Percentiles rank a stretch among this genome's conserved stretches.
Evolutionary conservation across 2,888 invertebrate species (phyloP).

Genomic region (Ectemnius continuus): DNA sequence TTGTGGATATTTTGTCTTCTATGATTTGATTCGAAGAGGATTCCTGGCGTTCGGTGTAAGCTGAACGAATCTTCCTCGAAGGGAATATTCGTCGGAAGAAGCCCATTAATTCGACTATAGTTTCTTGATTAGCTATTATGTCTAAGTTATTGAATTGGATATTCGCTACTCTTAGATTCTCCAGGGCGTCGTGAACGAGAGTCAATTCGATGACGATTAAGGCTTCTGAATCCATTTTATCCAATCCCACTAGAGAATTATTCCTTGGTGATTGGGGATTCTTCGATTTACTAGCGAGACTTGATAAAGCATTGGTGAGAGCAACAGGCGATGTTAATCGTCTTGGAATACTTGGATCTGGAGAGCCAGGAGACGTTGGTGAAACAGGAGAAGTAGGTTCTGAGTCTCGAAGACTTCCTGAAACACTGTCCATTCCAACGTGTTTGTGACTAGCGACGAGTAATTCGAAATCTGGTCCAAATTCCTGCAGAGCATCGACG

Average conservation of each 20-base stretch:
- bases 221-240: constrained; percentile 82
- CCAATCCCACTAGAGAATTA: constrained; percentile 68
- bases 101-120: constrained; percentile 94
- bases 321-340: constrained; percentile 80
- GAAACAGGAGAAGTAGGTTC: constrained; percentile 94
- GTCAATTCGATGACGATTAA: constrained; percentile 90
- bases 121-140: constrained; percentile 97
- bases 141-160: constrained; percentile 96
- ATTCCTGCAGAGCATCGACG: constrained; percentile 96
- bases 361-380: constrained; percentile 88
- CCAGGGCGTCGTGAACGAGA: constrained; percentile 80
- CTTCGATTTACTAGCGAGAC: constrained; percentile 72
- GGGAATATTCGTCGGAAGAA: constrained; percentile 88
- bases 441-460: constrained; percentile 96
- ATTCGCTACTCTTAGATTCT: constrained; percentile 85
- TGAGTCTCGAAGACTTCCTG: constrained; percentile 94
- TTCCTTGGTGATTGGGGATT: constrained; percentile 65
- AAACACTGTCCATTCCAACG: constrained; percentile 95
- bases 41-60: constrained; percentile 63
- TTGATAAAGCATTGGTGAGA: constrained; percentile 80
- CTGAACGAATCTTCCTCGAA: constrained; percentile 55
- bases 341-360: constrained; percentile 79
- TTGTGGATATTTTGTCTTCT: constrained; percentile 71
- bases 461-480: constrained; percentile 96
- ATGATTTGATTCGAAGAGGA: constrained; percentile 66